phyloP scores from a whole-genome alignment of 2,888 invertebrate species.

The Erebia ligea region DNA sequence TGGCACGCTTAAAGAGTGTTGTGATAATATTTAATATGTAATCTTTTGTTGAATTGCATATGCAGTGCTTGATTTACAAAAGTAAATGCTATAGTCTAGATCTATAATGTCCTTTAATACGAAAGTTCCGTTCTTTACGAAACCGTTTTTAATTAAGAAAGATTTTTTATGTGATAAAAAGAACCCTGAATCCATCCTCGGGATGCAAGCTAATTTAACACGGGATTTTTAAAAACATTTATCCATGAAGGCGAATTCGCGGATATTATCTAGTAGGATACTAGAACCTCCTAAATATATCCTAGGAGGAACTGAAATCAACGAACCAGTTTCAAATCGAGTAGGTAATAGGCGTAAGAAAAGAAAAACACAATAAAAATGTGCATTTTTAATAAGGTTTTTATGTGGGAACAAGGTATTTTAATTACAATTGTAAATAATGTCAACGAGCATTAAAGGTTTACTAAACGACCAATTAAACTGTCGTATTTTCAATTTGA shows the following conservation, averaged over 20 bases:
- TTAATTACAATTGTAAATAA: conserved; percentile 38
- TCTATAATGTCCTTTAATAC: background rate
- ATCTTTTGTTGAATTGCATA: conserved; percentile 11
- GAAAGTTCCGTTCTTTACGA: no score
- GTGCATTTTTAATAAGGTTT: conserved; percentile 29
- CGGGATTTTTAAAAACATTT: no score
- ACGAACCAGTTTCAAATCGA: no score
- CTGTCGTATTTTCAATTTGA: conserved; percentile 28
- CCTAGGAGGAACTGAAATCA: background rate
- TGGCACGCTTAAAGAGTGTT: conserved; percentile 33
- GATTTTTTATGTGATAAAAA: no score
- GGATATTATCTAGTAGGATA: no score
- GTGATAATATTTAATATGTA: conserved; percentile 31
- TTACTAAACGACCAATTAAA: conserved; percentile 31
- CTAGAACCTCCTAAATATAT: no score
- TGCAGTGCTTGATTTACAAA: background rate
- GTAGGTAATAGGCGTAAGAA: no score
- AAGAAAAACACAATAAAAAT: background rate
- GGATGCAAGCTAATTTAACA: no score
- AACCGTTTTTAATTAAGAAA: no score
- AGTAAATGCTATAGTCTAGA: background rate
- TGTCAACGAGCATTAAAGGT: conserved; percentile 36
- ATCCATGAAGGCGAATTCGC: no score
- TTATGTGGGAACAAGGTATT: conserved; percentile 33
- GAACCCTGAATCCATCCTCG: no score